Conservation (phyloP, 2,888 invertebrate species). For the Machimus atricapillus region DNA sequence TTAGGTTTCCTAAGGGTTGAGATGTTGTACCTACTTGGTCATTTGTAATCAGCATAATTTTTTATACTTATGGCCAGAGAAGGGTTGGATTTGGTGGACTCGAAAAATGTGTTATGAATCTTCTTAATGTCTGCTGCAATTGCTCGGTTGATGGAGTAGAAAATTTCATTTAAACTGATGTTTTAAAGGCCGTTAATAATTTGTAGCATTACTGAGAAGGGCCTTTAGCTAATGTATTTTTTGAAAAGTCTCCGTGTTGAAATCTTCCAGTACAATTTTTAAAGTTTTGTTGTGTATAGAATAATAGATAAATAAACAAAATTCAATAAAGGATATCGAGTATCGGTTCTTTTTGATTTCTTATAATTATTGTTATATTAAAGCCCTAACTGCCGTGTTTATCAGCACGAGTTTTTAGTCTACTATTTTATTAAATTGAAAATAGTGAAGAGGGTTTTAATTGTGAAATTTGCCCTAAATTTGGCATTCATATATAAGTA, state of each 20-base stretch:
- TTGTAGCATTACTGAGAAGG: neutral
- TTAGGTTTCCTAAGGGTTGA: neutral
- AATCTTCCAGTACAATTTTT: no score
- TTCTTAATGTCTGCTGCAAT: neutral
- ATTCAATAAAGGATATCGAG: no score
- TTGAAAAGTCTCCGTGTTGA: neutral
- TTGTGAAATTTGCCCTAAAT: neutral
- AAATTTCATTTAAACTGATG: neutral
- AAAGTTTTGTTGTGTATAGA: no score
- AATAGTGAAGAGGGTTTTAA: neutral
- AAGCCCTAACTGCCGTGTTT: no score
- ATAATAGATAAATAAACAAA: no score
- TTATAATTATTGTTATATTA: no score
- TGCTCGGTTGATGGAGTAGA: constrained; percentile 8
- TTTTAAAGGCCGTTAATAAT: neutral
- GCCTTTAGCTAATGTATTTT: neutral
- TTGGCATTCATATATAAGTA: neutral
- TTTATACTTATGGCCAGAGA: neutral
- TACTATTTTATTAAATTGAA: no score
- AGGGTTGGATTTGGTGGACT: neutral
- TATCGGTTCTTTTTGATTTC: no score
- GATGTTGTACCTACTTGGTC: neutral
- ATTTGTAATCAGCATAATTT: neutral
- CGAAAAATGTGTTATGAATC: neutral
- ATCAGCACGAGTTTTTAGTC: no score